Percentiles rank a stretch among this genome's conserved stretches.
These are phyloP conservation scores for Crematogaster levior DNA, from an alignment of 2,888 invertebrate species.

Conservation along the genomic window DNA sequence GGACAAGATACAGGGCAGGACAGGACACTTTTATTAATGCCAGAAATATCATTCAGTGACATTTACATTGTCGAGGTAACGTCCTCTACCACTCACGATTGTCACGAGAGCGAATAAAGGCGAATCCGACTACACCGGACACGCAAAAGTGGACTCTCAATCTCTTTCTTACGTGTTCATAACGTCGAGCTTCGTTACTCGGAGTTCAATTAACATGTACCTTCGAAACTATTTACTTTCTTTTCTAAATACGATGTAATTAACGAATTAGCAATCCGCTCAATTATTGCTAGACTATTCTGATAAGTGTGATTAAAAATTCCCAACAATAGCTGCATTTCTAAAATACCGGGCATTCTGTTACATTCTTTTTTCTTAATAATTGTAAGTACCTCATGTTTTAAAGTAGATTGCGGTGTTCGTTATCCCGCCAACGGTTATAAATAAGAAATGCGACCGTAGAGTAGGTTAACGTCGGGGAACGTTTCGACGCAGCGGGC, in stretches of 20 bases:
- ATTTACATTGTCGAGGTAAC: neutral
- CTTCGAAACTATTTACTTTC: neutral
- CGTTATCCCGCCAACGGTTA: neutral
- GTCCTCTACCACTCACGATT: neutral
- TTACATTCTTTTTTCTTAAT: constrained; percentile 1
- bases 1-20: neutral
- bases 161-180: neutral
- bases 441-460: constrained; percentile 20
- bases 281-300: constrained; percentile 2
- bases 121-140: neutral
- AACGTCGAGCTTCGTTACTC: neutral
- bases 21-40: constrained; percentile 26
- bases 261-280: constrained; percentile 9
- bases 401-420: constrained; percentile 30
- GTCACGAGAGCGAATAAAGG: neutral
- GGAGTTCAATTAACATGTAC: neutral
- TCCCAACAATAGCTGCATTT: neutral
- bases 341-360: neutral
- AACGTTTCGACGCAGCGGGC: constrained; percentile 8
- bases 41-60: constrained; percentile 1
- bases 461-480: neutral
- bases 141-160: neutral
- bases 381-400: constrained; percentile 33
- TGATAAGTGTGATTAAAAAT: neutral
- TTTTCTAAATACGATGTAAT: neutral